phyloP scores from a whole-genome alignment of 2,888 invertebrate genomes.

The Capitulum mitella region DNA sequence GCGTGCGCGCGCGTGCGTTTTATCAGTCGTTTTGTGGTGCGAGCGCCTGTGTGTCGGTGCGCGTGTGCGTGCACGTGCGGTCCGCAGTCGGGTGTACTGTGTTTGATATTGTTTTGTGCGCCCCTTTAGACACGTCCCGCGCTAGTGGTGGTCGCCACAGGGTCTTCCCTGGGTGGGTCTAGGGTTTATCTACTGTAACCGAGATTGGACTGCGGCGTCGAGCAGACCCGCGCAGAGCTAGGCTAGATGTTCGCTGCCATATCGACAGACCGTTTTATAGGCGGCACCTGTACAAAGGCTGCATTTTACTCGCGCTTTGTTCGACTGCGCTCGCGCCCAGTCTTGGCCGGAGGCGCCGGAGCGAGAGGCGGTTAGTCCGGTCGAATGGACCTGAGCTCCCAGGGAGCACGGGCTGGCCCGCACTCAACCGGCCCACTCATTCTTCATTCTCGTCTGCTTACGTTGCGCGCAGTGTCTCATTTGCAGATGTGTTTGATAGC shows the following conservation, averaged over 20 bases:
- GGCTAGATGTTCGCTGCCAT: background rate
- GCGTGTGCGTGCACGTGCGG: too few species aligned
- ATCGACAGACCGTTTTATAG: background rate
- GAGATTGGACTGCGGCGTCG: background rate
- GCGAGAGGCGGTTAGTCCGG: too few species aligned
- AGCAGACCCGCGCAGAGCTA: background rate
- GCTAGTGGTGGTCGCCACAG: too few species aligned
- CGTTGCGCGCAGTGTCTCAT: background rate
- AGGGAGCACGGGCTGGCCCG: background rate
- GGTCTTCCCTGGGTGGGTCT: too few species aligned
- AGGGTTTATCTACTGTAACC: too few species aligned
- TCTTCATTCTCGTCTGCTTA: background rate
- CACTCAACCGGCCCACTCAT: background rate
- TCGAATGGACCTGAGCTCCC: too few species aligned
- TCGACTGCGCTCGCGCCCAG: background rate
- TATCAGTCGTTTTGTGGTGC: too few species aligned
- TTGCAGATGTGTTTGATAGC: background rate
- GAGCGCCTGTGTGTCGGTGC: too few species aligned
- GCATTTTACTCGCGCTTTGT: constrained; percentile 10
- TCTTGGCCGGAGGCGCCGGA: background rate
- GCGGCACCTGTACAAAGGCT: background rate
- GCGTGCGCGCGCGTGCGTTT: too few species aligned
- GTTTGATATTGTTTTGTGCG: background rate
- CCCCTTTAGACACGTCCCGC: background rate
- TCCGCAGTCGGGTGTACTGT: too few species aligned